Evolutionary conservation across 2,888 invertebrate genomes (phyloP).

Genomic region (Nysson spinosus): DNA sequence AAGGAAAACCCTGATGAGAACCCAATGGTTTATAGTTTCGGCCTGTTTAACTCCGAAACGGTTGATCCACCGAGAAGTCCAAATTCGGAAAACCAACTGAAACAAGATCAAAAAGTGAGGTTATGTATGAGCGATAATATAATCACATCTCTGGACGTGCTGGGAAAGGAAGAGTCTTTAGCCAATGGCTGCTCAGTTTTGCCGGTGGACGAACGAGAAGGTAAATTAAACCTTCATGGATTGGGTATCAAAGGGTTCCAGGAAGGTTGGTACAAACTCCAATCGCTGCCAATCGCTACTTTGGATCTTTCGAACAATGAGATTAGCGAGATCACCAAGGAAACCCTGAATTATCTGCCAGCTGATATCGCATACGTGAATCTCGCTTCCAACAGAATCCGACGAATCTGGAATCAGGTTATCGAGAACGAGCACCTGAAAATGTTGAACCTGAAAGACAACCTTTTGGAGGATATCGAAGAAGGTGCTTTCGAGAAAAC

Average conservation of each 20-base stretch:
- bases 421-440: slow-evolving; percentile 68
- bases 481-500: slow-evolving; percentile 73
- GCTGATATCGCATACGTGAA: slow-evolving; percentile 48
- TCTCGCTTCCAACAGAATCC: slow-evolving; percentile 54
- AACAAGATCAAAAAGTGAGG: slow-evolving; percentile 35
- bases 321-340: slow-evolving; percentile 59
- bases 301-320: slow-evolving; percentile 60
- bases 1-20: background rate
- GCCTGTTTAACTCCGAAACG: too few species aligned
- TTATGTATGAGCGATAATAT: slow-evolving; percentile 51
- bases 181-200: slow-evolving; percentile 43
- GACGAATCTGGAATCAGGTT: slow-evolving; percentile 45
- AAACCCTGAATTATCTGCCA: slow-evolving; percentile 64
- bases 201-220: slow-evolving; percentile 14
- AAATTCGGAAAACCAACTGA: too few species aligned
- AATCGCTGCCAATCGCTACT: slow-evolving; percentile 31
- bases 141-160: slow-evolving; percentile 47
- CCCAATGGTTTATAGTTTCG: too few species aligned
- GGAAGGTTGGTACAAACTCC: slow-evolving; percentile 64
- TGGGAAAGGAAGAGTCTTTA: slow-evolving; percentile 36
- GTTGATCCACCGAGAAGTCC: too few species aligned
- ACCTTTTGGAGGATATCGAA: slow-evolving; percentile 73
- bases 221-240: slow-evolving; percentile 41
- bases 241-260: slow-evolving; percentile 57
- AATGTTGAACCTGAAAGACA: slow-evolving; percentile 71